Base-by-base conservation (phyloP, 2,888 invertebrate genomes). In the Fragum whitleyi region DNA sequence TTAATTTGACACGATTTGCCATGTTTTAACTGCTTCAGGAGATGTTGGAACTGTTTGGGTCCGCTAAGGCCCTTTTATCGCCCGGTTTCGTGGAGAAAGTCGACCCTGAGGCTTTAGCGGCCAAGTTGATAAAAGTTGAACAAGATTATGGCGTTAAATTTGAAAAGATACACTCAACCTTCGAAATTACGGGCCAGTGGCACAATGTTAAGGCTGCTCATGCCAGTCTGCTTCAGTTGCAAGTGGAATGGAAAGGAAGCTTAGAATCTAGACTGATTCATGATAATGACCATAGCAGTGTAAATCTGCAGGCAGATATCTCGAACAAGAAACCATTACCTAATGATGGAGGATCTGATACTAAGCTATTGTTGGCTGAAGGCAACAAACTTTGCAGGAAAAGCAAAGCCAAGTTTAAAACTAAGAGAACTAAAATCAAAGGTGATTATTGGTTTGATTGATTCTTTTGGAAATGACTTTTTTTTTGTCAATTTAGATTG, bases 101-200 rank as follows among this genome's bases (percentile, higher is more conserved):
- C 53, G 77, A 85, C 16, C 85, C 85, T 3, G 85, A 81, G 68
- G 74, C 65, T 32, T 55, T 85, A 0, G 85, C 85, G 36, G 68
- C 85, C 32, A 85, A 82, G 47, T 80, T 85, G 61, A 81, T 85
- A 5, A 71, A 79, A 69, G 81, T 85, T 51, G 85, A 85, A 53
- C 74, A 74, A 79, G 77, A 81, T 32, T 81, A 72, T 55, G 79
- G 79, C 1, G 85, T 85, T 1, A 85, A 79, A 53, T 81, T 85
- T 51, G 79, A 71, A 19, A 85, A 85, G 74, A 74, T 77, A 1
- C 69, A 74, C 23, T 74, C 55, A n/a, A 74, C 85, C 9, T 85
- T 85, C 59, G 79, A 74, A 65, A 81, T 85, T 36, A 73, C 74
- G 29, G 85, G 85, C 7, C 72, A 81, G 32, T 85, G 81, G 81